Conservation (phyloP, 2,113 vertebrate species). For the Cavia aperea region DNA sequence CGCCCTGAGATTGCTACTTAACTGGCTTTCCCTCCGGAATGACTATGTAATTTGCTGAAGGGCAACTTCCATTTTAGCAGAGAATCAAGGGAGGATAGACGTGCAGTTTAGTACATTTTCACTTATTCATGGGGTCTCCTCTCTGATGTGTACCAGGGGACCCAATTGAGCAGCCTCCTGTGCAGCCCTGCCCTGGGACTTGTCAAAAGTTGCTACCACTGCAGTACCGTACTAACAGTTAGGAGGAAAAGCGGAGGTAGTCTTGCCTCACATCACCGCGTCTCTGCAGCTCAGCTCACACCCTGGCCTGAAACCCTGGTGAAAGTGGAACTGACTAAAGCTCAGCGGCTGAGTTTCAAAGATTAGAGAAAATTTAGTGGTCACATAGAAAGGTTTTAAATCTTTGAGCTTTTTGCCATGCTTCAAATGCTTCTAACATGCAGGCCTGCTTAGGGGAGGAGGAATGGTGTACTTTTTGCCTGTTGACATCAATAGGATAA, state of each 20-base stretch:
- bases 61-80: not conserved
- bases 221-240: not conserved
- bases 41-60: not conserved
- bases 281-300: not conserved
- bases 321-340: not conserved
- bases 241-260: not conserved
- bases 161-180: not conserved
- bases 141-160: not conserved
- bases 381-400: not conserved
- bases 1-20: not conserved
- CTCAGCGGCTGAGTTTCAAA: not conserved
- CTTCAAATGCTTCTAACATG: not conserved
- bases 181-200: not conserved
- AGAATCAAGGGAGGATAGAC: not conserved
- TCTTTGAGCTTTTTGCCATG: not conserved
- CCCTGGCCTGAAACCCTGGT: not conserved
- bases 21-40: not conserved
- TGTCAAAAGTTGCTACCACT: not conserved
- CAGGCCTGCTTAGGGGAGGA: not conserved
- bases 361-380: not conserved
- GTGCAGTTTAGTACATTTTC: not conserved
- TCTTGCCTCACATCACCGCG: not conserved
- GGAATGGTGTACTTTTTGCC: not conserved
- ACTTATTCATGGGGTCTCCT: not conserved
- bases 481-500: slow-evolving; percentile 21